These are phyloP conservation scores for Scaptodrosophila lebanonensis DNA, from an alignment of 1,140 invertebrate species.

Conservation along the genomic window DNA sequence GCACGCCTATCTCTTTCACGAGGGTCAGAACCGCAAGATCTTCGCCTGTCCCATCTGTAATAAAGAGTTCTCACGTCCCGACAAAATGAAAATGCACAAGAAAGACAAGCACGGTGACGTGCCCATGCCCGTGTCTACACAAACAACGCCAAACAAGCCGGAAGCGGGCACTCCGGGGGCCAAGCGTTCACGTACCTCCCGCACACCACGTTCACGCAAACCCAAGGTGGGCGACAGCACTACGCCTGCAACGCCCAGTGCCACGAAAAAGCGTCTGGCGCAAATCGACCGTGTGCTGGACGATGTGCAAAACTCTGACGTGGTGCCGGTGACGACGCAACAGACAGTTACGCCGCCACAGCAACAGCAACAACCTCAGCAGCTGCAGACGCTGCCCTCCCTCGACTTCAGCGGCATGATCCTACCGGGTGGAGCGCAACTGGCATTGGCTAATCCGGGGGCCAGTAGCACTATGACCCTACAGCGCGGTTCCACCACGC, in stretches of 20 bases:
- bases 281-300: conserved; percentile 72
- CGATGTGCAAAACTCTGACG: conserved; percentile 62
- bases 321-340: conserved; percentile 28
- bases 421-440: conserved; percentile 63
- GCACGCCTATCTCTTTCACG: conserved; percentile 94
- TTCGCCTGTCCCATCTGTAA: conserved; percentile 94
- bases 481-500: conserved; percentile 48
- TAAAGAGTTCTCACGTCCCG: conserved; percentile 93
- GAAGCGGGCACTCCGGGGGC: conserved; percentile 33
- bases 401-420: conserved; percentile 74
- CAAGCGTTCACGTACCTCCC: conserved; percentile 48
- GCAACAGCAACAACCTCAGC: conserved; percentile 27
- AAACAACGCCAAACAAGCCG: conserved; percentile 45
- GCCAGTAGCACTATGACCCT: conserved; percentile 54
- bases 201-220: conserved; percentile 60
- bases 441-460: conserved; percentile 64
- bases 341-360: conserved; percentile 32
- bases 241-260: conserved; percentile 31
- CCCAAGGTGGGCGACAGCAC: conserved; percentile 31
- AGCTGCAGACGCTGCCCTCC: conserved; percentile 59
- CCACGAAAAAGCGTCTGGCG: conserved; percentile 60
- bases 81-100: conserved; percentile 96
- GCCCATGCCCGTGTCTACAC: conserved; percentile 41
- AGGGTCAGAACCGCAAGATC: conserved; percentile 92
- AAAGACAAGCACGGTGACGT: conserved; percentile 87